Conservation (phyloP, 1,140 invertebrate genomes). For the Halictus rubicundus region DNA sequence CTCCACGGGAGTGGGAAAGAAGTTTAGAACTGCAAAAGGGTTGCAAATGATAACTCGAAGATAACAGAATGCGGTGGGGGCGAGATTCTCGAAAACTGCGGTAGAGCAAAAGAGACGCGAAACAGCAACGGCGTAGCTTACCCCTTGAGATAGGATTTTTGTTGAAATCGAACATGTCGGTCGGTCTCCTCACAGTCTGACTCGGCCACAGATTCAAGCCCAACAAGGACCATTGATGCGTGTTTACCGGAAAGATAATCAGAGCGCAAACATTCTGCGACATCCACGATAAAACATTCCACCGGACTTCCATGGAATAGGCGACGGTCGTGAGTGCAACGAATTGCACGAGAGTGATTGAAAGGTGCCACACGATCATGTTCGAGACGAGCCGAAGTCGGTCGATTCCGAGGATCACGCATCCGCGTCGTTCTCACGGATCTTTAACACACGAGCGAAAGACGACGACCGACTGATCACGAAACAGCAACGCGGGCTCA, state of each 20-base stretch:
- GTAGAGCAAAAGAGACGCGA: background rate
- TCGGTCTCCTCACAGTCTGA: background rate
- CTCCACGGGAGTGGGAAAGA: conserved; percentile 89
- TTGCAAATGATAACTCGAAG: conserved; percentile 27
- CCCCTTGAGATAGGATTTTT: conserved; percentile 44
- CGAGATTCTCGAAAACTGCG: background rate
- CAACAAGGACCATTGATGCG: conserved; percentile 53
- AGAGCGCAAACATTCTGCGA: conserved; percentile 31
- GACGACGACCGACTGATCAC: conserved; percentile 40
- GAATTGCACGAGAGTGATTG: background rate
- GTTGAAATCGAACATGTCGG: conserved; percentile 8
- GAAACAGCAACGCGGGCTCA: conserved; percentile 19
- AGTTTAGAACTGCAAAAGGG: conserved; percentile 85
- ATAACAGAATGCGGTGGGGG: too few relatives aligned
- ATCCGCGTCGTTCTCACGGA: background rate
- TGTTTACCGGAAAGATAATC: conserved; percentile 37
- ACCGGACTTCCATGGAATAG: background rate
- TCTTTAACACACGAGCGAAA: conserved; percentile 25
- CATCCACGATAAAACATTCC: conserved; percentile 2
- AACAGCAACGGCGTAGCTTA: conserved; percentile 20
- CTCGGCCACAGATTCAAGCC: conserved; percentile 43
- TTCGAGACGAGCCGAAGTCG: background rate
- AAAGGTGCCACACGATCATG: conserved; percentile 8
- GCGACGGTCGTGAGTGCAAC: background rate
- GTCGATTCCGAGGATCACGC: background rate